A percentile compares a stretch with the other conserved stretches of the same genome.
These are phyloP conservation scores for Phyllotreta striolata DNA, from an alignment of 2,888 invertebrate genomes.

Conservation along the genomic window DNA sequence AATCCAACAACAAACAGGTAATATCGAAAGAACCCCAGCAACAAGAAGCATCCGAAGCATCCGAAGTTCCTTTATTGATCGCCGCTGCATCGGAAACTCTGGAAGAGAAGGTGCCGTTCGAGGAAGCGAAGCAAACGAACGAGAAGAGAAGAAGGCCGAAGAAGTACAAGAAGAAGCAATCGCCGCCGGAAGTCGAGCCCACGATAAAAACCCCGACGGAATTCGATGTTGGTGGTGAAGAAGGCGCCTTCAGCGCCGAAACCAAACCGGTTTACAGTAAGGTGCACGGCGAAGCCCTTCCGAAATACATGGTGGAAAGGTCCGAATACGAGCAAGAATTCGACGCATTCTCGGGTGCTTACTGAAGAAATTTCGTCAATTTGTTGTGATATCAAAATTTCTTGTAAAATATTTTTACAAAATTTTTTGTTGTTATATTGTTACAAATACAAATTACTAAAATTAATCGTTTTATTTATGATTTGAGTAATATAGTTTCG, in stretches of 20 bases:
- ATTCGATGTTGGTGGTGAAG: constrained; percentile 66
- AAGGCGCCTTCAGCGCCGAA: constrained; percentile 72
- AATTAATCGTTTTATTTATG: too few relatives aligned
- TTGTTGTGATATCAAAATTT: constrained; percentile 35
- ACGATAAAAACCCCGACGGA: constrained; percentile 61
- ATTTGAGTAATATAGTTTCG: too few relatives aligned
- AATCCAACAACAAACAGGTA: constrained; percentile 34
- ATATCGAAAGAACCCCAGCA: constrained; percentile 35
- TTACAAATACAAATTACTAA: too few relatives aligned
- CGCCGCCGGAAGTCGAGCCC: constrained; percentile 51
- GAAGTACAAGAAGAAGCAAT: constrained; percentile 39
- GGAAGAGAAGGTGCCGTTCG: constrained; percentile 23
- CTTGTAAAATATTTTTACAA: constrained; percentile 14
- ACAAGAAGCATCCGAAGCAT: not conserved
- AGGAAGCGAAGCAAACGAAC: constrained; percentile 6
- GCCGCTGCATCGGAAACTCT: constrained; percentile 50
- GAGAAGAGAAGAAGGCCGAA: constrained; percentile 31
- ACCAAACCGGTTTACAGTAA: constrained; percentile 72
- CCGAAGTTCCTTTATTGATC: constrained; percentile 34
- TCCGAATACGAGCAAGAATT: constrained; percentile 74
- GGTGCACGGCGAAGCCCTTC: constrained; percentile 69
- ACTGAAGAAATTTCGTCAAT: constrained; percentile 32
- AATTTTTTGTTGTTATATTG: constrained; percentile 20
- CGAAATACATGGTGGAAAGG: constrained; percentile 73
- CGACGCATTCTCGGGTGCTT: constrained; percentile 62